phyloP scores from a whole-genome alignment of 2,888 invertebrate species.

The Helleia helle region DNA sequence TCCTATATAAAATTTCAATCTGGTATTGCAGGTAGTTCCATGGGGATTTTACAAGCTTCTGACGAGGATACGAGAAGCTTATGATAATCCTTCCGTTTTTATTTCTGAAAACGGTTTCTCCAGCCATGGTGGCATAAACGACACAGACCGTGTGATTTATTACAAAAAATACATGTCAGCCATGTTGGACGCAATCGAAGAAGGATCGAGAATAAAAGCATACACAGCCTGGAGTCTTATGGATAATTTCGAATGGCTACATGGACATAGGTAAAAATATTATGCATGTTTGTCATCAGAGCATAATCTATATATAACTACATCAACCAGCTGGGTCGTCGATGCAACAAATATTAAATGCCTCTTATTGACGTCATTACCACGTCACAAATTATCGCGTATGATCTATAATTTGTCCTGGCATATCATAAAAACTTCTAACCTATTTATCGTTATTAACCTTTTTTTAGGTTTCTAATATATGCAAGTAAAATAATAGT shows the following conservation, averaged over 20 bases:
- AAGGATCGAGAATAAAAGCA: conserved; percentile 52
- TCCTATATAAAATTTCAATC: not conserved
- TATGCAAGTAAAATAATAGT: too few species aligned
- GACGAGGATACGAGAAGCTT: conserved; percentile 52
- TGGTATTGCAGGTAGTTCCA: conserved; percentile 45
- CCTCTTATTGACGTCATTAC: too few species aligned
- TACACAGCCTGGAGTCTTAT: conserved; percentile 76
- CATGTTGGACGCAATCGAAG: conserved; percentile 51
- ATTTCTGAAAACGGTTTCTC: conserved; percentile 73
- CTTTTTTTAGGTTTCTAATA: too few species aligned
- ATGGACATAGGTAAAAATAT: conserved; percentile 63
- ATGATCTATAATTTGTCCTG: too few species aligned
- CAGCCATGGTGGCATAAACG: conserved; percentile 35
- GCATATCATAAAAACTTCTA: too few species aligned
- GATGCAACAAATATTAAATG: too few species aligned
- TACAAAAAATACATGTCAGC: conserved; percentile 45
- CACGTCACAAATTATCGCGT: too few species aligned
- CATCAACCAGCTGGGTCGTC: too few species aligned
- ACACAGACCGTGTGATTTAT: conserved; percentile 48
- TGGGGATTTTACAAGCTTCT: conserved; percentile 72
- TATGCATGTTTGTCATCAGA: too few species aligned
- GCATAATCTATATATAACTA: too few species aligned
- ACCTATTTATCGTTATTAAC: too few species aligned
- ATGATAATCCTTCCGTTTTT: conserved; percentile 64
- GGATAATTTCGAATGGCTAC: conserved; percentile 77